Conservation (phyloP, 2,888 invertebrate species). For the Lithophane semibrunnea region DNA sequence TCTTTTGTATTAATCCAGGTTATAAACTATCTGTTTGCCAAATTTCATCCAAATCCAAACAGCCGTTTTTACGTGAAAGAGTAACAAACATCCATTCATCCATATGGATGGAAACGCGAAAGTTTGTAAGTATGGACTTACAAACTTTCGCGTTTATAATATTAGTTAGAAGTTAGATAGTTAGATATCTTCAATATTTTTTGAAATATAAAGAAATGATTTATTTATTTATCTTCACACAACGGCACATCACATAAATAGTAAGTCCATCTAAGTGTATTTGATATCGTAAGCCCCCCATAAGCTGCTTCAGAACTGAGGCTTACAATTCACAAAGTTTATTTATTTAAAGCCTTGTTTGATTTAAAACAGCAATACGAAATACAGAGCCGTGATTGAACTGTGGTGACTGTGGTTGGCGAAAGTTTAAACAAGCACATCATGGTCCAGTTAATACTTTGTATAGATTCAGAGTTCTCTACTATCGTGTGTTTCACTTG, state of each 20-base stretch:
- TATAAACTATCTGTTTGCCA: too few relatives aligned
- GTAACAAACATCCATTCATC: too few relatives aligned
- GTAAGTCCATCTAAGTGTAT: neutral
- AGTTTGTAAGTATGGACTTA: too few relatives aligned
- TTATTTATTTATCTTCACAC: too few relatives aligned
- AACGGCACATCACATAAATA: neutral
- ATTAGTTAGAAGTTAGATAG: too few relatives aligned
- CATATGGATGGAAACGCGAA: too few relatives aligned
- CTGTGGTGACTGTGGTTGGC: neutral
- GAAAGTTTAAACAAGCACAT: slow-evolving; percentile 2
- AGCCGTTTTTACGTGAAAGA: too few relatives aligned
- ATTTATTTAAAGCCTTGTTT: slow-evolving; percentile 11
- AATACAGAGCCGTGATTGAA: slow-evolving; percentile 14
- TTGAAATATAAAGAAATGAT: too few relatives aligned
- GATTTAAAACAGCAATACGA: neutral
- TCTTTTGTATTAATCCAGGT: too few relatives aligned
- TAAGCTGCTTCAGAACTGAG: neutral
- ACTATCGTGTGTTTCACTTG: neutral
- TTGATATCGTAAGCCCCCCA: neutral
- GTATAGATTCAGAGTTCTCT: neutral
- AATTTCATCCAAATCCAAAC: too few relatives aligned
- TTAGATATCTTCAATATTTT: too few relatives aligned
- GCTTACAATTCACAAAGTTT: slow-evolving; percentile 13
- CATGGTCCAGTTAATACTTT: neutral
- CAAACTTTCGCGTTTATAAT: too few relatives aligned